A percentile compares a stretch with the other conserved stretches of the same genome.
Evolutionary conservation across 2,113 vertebrate genomes (phyloP).

Genomic region (Gnathonemus echidnorhynchus): DNA sequence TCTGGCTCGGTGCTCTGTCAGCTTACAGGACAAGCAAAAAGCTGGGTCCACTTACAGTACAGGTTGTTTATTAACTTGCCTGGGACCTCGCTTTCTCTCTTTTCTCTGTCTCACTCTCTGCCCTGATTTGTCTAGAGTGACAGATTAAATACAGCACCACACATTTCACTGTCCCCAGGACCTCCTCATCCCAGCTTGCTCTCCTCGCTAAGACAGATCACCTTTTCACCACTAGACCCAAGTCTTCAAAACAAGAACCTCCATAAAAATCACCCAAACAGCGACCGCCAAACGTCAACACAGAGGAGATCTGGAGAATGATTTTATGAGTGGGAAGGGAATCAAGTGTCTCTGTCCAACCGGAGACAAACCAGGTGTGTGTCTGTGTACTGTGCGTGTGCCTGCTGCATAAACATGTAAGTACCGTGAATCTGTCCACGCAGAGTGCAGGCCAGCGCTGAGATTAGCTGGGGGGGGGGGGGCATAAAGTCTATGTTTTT

Average conservation of each 20-base stretch:
- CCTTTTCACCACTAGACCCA: not conserved
- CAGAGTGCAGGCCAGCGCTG: too few species aligned
- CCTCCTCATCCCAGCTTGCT: not conserved
- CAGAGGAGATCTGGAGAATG: not conserved
- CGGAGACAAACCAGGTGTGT: not conserved
- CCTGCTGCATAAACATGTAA: not conserved
- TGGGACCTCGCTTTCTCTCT: not conserved
- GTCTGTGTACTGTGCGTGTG: not conserved
- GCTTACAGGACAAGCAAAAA: conserved; percentile 9
- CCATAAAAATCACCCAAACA: conserved; percentile 12
- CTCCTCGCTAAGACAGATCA: not conserved
- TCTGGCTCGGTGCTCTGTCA: conserved; percentile 1
- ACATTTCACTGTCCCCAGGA: not conserved
- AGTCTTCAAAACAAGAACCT: conserved; percentile 16
- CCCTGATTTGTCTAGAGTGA: conserved; percentile 16
- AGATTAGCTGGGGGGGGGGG: not conserved
- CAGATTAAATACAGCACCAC: conserved; percentile 22
- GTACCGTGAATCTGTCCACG: not conserved
- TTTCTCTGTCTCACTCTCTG: not conserved
- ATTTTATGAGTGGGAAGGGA: conserved; percentile 6
- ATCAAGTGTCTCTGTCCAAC: not conserved
- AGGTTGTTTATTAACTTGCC: conserved; percentile 21
- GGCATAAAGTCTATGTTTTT: not conserved
- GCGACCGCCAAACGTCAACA: not conserved
- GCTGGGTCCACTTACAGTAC: conserved; percentile 14